Evolutionary conservation across 1,140 invertebrate species (phyloP).

Genomic region (Brachystomella parvula): DNA sequence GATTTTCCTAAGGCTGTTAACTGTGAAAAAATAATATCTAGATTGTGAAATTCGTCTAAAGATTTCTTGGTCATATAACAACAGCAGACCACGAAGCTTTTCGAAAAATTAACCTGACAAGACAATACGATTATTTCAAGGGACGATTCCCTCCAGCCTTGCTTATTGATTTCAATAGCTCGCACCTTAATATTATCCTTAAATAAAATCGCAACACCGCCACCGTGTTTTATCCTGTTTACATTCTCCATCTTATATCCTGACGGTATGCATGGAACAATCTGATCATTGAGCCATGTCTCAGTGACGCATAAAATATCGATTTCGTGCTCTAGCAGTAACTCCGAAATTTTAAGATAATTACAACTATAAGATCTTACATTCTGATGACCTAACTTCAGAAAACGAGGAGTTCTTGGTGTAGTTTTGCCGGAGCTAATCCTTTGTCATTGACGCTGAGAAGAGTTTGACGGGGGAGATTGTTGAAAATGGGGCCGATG

Average conservation of each 20-base stretch:
- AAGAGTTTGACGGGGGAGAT: too few relatives aligned
- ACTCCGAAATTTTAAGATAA: neutral
- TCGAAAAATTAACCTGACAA: neutral
- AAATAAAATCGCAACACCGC: slow-evolving; percentile 8
- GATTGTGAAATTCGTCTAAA: neutral
- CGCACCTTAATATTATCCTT: neutral
- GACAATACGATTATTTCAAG: neutral
- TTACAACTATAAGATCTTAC: neutral
- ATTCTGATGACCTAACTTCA: slow-evolving; percentile 12
- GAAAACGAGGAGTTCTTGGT: too few relatives aligned
- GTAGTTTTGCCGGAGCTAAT: too few relatives aligned
- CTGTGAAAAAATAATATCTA: neutral
- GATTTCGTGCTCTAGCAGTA: neutral
- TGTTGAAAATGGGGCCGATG: too few relatives aligned
- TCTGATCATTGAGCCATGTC: slow-evolving; percentile 7
- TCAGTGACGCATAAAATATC: slow-evolving; percentile 11
- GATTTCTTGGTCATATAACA: neutral
- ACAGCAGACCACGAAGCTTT: neutral
- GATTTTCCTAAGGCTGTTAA: neutral
- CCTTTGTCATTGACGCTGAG: too few relatives aligned
- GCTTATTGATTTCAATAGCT: neutral
- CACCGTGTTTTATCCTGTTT: slow-evolving; percentile 6
- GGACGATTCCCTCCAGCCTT: neutral
- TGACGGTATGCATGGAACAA: too few relatives aligned
- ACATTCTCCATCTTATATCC: neutral